These are phyloP conservation scores for Festucalex cinctus DNA, from an alignment of 2,113 vertebrate genomes.

Conservation along the genomic window DNA sequence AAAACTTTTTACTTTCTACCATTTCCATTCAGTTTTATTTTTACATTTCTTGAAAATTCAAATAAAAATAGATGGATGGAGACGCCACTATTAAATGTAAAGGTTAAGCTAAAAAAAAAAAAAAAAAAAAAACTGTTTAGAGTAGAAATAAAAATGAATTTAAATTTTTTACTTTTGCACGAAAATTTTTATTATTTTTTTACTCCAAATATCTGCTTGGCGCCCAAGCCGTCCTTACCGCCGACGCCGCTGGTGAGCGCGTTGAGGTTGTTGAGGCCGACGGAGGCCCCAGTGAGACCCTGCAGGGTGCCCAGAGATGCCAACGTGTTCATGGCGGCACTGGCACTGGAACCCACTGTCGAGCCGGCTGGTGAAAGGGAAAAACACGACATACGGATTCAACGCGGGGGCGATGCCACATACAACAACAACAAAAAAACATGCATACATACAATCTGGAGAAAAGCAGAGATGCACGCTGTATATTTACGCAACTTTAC, in stretches of 20 bases:
- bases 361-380: conserved; percentile 74
- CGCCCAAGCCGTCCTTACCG: conserved; percentile 82
- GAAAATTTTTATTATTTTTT: no score
- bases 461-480: background rate
- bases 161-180: no score
- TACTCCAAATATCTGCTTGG: no score
- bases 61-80: no score
- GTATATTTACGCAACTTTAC: conserved; percentile 40
- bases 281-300: conserved; percentile 87
- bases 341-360: conserved; percentile 83
- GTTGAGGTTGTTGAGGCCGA: conserved; percentile 93
- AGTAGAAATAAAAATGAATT: no score
- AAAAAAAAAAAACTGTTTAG: no score
- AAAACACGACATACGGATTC: conserved; percentile 2
- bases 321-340: conserved; percentile 92
- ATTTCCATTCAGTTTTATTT: no score
- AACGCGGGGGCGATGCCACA: background rate
- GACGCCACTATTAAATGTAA: no score
- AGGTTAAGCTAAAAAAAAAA: no score
- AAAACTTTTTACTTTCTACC: no score
- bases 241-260: conserved; percentile 91
- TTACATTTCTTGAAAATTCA: no score
- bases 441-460: background rate
- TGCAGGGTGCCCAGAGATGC: conserved; percentile 92
- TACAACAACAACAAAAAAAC: no score